phyloP scores from a whole-genome alignment of 1,140 invertebrate genomes.

The Megathymus violae region DNA sequence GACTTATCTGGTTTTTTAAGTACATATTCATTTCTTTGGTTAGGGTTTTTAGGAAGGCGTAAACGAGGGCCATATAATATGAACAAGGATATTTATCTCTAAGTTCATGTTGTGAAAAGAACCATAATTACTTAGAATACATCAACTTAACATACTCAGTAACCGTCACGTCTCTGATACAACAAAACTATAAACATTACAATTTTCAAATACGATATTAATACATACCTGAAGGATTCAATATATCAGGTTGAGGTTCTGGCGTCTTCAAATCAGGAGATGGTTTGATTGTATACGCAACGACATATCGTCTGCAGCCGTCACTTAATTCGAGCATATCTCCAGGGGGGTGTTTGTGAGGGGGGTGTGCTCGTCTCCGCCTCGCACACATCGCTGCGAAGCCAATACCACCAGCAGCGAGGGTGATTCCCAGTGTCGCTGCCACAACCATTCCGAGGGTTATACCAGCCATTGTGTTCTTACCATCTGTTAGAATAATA shows the following conservation, averaged over 20 bases:
- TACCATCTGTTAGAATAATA: constrained; percentile 58
- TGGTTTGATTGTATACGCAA: constrained; percentile 76
- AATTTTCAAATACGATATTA: no score
- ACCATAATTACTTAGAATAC: no score
- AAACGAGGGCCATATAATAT: no score
- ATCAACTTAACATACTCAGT: no score
- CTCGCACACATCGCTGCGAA: constrained; percentile 62
- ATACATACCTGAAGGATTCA: constrained; percentile 72
- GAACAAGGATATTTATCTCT: no score
- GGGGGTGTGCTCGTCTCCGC: constrained; percentile 58
- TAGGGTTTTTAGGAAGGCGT: no score
- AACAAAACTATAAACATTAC: no score
- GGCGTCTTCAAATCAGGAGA: constrained; percentile 70
- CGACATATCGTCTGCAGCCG: constrained; percentile 71
- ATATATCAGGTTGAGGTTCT: constrained; percentile 75
- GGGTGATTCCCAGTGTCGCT: constrained; percentile 52
- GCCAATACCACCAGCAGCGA: constrained; percentile 63
- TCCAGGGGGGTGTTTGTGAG: constrained; percentile 71
- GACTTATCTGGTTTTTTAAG: no score
- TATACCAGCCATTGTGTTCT: constrained; percentile 60
- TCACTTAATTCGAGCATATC: constrained; percentile 76
- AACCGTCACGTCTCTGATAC: no score
- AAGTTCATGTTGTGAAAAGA: no score
- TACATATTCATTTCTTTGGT: no score
- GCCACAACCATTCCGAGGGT: constrained; percentile 68